phyloP scores from a whole-genome alignment of 2,888 invertebrate species.

The Apeira syringaria region DNA sequence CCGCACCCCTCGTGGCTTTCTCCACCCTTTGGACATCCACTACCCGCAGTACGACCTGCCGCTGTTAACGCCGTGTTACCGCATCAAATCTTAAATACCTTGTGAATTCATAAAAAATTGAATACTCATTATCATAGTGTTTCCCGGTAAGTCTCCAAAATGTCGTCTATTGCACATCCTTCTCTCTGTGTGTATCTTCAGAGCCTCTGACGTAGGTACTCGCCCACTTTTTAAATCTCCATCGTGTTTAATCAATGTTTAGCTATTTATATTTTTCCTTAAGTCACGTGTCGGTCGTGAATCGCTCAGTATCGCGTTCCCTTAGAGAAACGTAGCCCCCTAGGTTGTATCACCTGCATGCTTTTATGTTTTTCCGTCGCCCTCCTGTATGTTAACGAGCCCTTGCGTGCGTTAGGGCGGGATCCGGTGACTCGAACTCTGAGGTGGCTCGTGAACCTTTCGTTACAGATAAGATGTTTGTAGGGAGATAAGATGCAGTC shows the following conservation, averaged over 20 bases:
- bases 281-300: conserved; percentile 49
- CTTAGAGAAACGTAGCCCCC: conserved; percentile 46
- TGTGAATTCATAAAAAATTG: conserved; percentile 35
- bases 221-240: conserved; percentile 44
- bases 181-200: conserved; percentile 13
- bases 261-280: conserved; percentile 61
- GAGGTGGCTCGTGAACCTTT: conserved; percentile 59
- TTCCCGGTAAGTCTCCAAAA: conserved; percentile 58
- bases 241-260: conserved; percentile 42
- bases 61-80: conserved; percentile 1
- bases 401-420: conserved; percentile 55
- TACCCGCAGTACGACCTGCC: conserved; percentile 5
- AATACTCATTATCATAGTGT: conserved; percentile 50
- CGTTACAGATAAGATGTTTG: conserved; percentile 73
- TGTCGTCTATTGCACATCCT: conserved; percentile 20
- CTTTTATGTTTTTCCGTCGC: conserved; percentile 64
- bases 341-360: conserved; percentile 79
- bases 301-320: conserved; percentile 47
- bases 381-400: conserved; percentile 57
- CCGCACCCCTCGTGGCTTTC: neutral
- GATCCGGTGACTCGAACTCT: conserved; percentile 43
- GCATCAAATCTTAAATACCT: neutral
- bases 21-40: neutral
- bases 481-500: conserved; percentile 75
- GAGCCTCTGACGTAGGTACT: conserved; percentile 22